Conservation (phyloP, 2,113 vertebrate species). For the Barbus barbus region DNA sequence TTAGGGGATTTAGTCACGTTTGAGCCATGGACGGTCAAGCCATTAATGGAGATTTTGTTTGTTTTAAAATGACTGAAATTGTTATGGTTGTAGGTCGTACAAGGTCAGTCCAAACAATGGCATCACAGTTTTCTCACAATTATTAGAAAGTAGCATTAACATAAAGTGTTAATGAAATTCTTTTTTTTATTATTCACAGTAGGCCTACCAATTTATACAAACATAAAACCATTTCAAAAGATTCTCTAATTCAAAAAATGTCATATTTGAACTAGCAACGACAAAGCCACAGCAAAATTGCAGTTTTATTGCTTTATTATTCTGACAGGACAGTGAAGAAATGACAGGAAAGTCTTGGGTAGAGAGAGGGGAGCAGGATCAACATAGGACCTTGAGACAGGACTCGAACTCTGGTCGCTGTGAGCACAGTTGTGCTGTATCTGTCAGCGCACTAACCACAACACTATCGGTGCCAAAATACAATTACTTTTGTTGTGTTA, state of each 20-base stretch:
- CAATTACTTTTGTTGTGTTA: neutral
- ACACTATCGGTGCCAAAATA: no score
- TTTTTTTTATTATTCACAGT: neutral
- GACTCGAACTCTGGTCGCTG: no score
- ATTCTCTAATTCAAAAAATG: neutral
- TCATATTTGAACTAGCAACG: neutral
- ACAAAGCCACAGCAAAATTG: neutral
- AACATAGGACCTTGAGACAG: no score
- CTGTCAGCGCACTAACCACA: no score
- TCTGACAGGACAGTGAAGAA: no score
- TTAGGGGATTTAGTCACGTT: neutral
- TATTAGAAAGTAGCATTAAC: neutral
- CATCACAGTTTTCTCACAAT: neutral
- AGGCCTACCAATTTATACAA: neutral
- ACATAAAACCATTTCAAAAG: neutral
- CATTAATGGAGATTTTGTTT: conserved; percentile 32
- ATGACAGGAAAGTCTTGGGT: no score
- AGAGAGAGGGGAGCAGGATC: no score
- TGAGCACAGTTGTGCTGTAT: no score
- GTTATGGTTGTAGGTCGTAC: neutral
- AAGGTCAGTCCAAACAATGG: neutral
- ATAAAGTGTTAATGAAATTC: neutral
- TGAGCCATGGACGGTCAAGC: neutral
- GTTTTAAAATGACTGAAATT: neutral
- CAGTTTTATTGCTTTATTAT: no score